phyloP scores from a whole-genome alignment of 2,797 vertebrate species.

The Arvicola amphibius region DNA sequence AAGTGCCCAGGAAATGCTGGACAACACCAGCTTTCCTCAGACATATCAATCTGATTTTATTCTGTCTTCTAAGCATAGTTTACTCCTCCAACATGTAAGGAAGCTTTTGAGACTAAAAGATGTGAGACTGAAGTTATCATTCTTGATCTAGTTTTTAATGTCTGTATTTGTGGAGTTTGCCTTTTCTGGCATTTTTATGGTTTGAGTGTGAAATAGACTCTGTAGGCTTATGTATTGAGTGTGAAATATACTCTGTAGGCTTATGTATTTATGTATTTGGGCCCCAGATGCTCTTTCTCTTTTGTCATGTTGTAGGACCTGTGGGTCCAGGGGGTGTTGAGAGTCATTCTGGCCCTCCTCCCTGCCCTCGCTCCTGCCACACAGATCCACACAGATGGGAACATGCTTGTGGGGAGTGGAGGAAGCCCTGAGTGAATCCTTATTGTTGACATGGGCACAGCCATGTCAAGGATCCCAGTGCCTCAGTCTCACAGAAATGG shows the following conservation, averaged over 20 bases:
- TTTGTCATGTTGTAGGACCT: background rate
- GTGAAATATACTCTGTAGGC: background rate
- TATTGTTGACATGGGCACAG: background rate
- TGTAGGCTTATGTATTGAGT: background rate
- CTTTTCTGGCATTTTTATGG: background rate
- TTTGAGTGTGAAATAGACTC: background rate
- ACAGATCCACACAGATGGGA: background rate
- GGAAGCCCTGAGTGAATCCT: background rate
- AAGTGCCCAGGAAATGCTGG: background rate
- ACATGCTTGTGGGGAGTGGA: background rate
- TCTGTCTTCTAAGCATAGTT: background rate
- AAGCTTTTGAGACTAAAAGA: background rate
- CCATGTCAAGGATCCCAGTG: too few relatives aligned
- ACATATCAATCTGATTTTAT: background rate
- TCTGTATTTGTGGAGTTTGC: background rate
- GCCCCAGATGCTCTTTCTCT: background rate
- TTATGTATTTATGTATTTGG: background rate
- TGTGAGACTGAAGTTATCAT: background rate
- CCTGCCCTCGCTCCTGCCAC: background rate
- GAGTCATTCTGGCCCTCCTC: background rate
- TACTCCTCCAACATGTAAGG: background rate
- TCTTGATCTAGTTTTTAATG: background rate
- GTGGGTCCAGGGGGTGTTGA: background rate
- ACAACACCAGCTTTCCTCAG: background rate
- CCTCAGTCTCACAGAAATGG: background rate